These are phyloP conservation scores for Turritopsis dohrnii DNA, from an alignment of 30 jellyfish, hydroid and myxozoan species.

Conservation along the genomic window DNA sequence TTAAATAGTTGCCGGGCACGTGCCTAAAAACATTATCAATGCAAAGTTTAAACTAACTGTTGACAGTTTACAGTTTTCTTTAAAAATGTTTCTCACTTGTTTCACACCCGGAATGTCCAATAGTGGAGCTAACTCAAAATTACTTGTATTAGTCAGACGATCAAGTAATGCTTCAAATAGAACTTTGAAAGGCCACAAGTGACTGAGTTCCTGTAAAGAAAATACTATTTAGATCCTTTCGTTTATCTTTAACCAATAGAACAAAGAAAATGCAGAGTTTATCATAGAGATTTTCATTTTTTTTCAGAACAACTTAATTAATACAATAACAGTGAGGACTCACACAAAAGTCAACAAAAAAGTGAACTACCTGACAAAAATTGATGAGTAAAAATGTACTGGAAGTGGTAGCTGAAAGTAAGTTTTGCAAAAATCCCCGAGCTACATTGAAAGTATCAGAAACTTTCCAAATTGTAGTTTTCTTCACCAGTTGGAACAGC, in stretches of 20 bases:
- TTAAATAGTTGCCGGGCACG: conserved; percentile 88
- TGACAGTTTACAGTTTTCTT: not conserved
- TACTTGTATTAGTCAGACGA: conserved; percentile 52
- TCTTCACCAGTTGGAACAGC: conserved; percentile 59
- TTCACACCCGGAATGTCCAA: conserved; percentile 94
- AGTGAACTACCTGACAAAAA: conserved; percentile 44
- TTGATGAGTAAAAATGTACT: conserved; percentile 49
- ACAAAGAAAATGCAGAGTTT: no score
- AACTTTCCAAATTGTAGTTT: conserved; percentile 59
- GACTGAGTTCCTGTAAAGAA: conserved; percentile 65
- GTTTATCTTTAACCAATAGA: no score
- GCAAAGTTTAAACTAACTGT: not conserved
- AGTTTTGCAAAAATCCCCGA: conserved; percentile 76
- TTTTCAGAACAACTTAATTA: no score
- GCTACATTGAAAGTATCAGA: conserved; percentile 50
- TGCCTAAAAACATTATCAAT: conserved; percentile 36
- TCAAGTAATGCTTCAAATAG: conserved; percentile 55
- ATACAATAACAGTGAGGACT: not conserved
- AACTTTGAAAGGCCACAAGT: conserved; percentile 51
- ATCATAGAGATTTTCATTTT: no score
- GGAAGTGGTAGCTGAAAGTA: conserved; percentile 65
- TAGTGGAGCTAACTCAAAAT: conserved; percentile 62
- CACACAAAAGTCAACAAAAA: not conserved
- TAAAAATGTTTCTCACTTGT: conserved; percentile 38
- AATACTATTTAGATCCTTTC: not conserved